Percentiles rank a stretch among this genome's conserved stretches.
phyloP scores from a whole-genome alignment of 2,113 vertebrate genomes.

The Laticauda colubrina region DNA sequence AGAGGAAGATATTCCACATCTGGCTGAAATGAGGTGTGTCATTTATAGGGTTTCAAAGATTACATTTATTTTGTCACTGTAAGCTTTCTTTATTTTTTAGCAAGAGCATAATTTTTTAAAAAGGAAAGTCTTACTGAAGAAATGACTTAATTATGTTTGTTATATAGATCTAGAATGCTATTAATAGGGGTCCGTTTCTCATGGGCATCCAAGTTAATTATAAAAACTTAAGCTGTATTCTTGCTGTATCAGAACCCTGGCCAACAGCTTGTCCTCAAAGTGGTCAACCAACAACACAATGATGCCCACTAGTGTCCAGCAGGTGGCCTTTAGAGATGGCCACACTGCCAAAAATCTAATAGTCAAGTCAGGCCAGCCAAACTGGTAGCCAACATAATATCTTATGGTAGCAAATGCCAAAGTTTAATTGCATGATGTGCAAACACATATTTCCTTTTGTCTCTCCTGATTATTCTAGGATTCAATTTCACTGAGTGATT shows the following conservation, averaged over 20 bases:
- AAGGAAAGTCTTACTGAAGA: slow-evolving; percentile 8
- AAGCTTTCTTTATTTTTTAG: slow-evolving; percentile 42
- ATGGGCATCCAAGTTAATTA: neutral
- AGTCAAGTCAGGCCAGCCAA: neutral
- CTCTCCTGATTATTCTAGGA: neutral
- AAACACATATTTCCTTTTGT: neutral
- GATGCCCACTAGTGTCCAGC: neutral
- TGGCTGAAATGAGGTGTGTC: slow-evolving; percentile 51
- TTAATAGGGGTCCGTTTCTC: neutral
- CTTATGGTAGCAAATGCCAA: neutral
- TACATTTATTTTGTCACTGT: slow-evolving; percentile 52
- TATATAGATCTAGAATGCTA: neutral
- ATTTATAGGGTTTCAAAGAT: slow-evolving; percentile 46
- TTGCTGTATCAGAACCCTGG: neutral
- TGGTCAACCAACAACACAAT: neutral
- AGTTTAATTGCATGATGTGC: neutral
- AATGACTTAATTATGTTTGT: slow-evolving; percentile 3
- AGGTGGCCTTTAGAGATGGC: neutral
- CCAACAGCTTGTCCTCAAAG: neutral
- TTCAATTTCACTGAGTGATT: neutral
- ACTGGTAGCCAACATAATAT: neutral
- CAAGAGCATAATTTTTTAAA: slow-evolving; percentile 18
- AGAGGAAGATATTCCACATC: slow-evolving; percentile 38
- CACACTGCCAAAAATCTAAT: neutral
- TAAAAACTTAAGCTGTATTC: neutral